phyloP scores from a whole-genome alignment of 2,113 vertebrate species.

The Aramus guarauna region DNA sequence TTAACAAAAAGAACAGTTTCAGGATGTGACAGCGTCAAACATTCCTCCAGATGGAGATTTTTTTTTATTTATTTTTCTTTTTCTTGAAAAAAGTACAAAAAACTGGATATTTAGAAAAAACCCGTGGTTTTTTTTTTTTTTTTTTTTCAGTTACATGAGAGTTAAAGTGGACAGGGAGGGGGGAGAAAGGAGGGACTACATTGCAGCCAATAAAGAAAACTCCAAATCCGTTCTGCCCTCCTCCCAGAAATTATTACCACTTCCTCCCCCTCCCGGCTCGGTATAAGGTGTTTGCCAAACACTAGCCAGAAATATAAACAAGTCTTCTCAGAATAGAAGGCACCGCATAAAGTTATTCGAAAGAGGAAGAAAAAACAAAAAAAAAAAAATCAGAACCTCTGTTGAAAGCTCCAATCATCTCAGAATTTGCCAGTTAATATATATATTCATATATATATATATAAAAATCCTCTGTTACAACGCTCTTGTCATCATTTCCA shows the following conservation, averaged over 20 bases:
- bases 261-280: constrained; percentile 55
- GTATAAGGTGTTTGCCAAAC: constrained; percentile 54
- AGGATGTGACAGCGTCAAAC: constrained; percentile 66
- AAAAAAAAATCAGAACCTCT: constrained; percentile 54
- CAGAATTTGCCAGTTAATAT: constrained; percentile 58
- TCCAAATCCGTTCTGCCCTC: constrained; percentile 65
- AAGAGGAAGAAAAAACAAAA: constrained; percentile 50
- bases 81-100: constrained; percentile 68
- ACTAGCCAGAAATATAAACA: constrained; percentile 76
- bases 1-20: constrained; percentile 45
- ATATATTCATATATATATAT: constrained; percentile 50
- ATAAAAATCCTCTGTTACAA: constrained; percentile 46
- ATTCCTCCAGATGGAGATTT: constrained; percentile 54
- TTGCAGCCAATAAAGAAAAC: constrained; percentile 57
- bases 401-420: constrained; percentile 60
- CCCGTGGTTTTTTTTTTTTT: constrained; percentile 64
- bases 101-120: constrained; percentile 61
- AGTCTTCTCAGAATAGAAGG: constrained; percentile 74
- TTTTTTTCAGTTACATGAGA: constrained; percentile 54
- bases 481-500: not conserved
- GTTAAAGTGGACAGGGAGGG: constrained; percentile 65
- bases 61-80: constrained; percentile 10
- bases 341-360: constrained; percentile 68
- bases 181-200: constrained; percentile 68
- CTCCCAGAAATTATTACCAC: constrained; percentile 65